These are phyloP conservation scores for Agrochola circellaris DNA, from an alignment of 2,888 invertebrate species.

Conservation along the genomic window DNA sequence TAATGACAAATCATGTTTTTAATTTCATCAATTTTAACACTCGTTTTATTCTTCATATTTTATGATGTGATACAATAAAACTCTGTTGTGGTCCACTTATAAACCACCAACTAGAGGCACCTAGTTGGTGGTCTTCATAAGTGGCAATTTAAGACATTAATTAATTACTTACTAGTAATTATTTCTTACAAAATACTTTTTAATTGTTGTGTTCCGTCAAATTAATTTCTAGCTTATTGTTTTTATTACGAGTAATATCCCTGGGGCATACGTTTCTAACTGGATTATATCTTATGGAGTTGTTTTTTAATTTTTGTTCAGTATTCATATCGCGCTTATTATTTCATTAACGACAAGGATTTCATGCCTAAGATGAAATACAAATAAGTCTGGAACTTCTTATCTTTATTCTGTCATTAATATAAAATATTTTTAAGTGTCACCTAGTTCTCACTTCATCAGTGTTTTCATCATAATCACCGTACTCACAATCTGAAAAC, in stretches of 20 bases:
- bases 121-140: slow-evolving; percentile 4
- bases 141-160: slow-evolving; percentile 16
- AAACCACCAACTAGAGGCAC: no score
- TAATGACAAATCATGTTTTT: slow-evolving; percentile 1
- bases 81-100: not conserved
- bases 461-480: not conserved
- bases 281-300: not conserved
- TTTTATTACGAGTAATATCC: not conserved
- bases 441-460: not conserved
- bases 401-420: not conserved
- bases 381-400: not conserved
- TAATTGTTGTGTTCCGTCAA: slow-evolving; percentile 25
- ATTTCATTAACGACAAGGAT: not conserved
- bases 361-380: not conserved
- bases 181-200: slow-evolving; percentile 30
- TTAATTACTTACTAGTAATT: slow-evolving; percentile 21
- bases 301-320: not conserved
- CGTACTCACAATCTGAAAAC: no score
- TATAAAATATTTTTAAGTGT: not conserved
- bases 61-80: not conserved
- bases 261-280: not conserved
- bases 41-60: not conserved
- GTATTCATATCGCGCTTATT: not conserved
- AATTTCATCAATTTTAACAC: not conserved
- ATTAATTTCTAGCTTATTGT: slow-evolving; percentile 6